These are phyloP conservation scores for Sebastes dallii DNA, from an alignment of 2,797 vertebrate species.

Conservation along the genomic window DNA sequence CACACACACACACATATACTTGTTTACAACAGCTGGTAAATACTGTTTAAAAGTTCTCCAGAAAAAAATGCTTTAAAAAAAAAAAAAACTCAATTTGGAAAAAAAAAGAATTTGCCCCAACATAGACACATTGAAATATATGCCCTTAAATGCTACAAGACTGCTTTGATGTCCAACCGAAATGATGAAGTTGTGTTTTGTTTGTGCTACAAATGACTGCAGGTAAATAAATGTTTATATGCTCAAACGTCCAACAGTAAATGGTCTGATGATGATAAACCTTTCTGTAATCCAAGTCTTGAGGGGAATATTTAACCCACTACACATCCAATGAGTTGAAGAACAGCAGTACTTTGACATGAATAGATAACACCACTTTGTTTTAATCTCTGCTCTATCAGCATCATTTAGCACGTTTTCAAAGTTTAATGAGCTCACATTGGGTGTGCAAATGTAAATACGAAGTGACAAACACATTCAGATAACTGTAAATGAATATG, in stretches of 20 bases:
- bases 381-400: neutral
- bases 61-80: conserved; percentile 23
- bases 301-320: neutral
- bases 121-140: neutral
- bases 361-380: neutral
- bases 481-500: conserved; percentile 9
- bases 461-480: conserved; percentile 2
- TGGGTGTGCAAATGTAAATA: conserved; percentile 18
- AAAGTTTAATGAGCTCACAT: neutral
- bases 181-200: neutral
- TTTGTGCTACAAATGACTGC: neutral
- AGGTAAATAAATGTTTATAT: neutral
- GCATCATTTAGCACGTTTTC: neutral
- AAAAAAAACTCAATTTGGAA: conserved; percentile 26
- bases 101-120: neutral
- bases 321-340: neutral
- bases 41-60: conserved; percentile 71
- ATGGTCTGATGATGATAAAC: neutral
- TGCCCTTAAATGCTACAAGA: conserved; percentile 21
- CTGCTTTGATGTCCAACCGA: neutral
- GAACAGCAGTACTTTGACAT: neutral
- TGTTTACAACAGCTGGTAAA: conserved; percentile 75
- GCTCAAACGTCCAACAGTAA: neutral
- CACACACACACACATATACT: conserved; percentile 50
- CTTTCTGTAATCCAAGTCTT: neutral